Percentiles rank a stretch among this genome's conserved stretches.
Conservation (phyloP, 2,113 vertebrate genomes). For the Agapornis roseicollis region DNA sequence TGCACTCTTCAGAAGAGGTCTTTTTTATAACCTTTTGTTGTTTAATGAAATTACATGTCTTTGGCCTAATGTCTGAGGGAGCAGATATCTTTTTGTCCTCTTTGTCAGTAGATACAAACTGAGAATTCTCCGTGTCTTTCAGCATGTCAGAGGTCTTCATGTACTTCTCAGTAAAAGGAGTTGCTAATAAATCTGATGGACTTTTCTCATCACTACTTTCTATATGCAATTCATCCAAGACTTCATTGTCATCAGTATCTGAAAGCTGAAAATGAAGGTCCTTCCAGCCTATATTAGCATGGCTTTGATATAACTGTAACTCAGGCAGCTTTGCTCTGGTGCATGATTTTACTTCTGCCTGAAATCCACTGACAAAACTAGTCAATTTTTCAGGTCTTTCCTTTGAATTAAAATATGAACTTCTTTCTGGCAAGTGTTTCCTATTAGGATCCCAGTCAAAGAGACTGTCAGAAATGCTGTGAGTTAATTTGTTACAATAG, state of each 20-base stretch:
- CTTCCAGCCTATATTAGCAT: conserved; percentile 20
- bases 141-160: conserved; percentile 67
- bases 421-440: conserved; percentile 61
- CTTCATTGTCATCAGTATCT: conserved; percentile 80
- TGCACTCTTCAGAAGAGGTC: conserved; percentile 84
- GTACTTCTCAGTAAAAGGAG: conserved; percentile 65
- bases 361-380: conserved; percentile 77
- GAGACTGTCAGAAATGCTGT: conserved; percentile 87
- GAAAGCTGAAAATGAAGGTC: conserved; percentile 75
- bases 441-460: conserved; percentile 80
- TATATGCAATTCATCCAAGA: conserved; percentile 76
- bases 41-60: conserved; percentile 79
- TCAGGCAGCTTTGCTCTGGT: conserved; percentile 59
- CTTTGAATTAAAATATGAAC: conserved; percentile 71
- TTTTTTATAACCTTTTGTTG: conserved; percentile 77
- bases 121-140: conserved; percentile 60
- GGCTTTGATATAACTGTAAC: conserved; percentile 67
- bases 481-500: conserved; percentile 77
- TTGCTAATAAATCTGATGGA: conserved; percentile 72
- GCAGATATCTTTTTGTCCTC: conserved; percentile 55
- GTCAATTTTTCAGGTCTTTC: conserved; percentile 84
- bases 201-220: conserved; percentile 76
- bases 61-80: conserved; percentile 71
- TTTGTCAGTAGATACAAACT: conserved; percentile 57
- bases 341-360: conserved; percentile 70